Evolutionary conservation across 2,113 vertebrate species (phyloP).

Genomic region (Chrysochloris asiatica): DNA sequence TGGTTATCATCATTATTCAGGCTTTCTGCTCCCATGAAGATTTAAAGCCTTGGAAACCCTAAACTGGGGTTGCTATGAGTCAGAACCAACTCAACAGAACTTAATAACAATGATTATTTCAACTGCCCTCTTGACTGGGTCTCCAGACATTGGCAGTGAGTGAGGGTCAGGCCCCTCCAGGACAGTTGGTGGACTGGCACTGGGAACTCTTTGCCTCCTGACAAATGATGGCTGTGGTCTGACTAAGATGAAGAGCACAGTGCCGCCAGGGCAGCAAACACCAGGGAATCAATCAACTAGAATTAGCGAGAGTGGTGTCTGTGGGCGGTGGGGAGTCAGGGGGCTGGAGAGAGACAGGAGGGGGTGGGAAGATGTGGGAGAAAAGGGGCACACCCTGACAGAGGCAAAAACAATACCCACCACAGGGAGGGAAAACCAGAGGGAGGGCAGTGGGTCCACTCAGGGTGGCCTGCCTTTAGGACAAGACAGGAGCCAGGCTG

Average conservation of each 20-base stretch:
- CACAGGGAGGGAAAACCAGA: fast-evolving
- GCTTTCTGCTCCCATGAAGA: too few species aligned
- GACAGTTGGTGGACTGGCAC: neutral
- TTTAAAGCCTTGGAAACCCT: too few species aligned
- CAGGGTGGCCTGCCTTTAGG: neutral
- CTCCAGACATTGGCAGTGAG: neutral
- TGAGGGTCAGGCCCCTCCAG: neutral
- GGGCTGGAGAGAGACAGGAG: neutral
- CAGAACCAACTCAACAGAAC: too few species aligned
- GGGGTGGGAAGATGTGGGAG: neutral
- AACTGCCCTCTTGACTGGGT: neutral
- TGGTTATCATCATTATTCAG: too few species aligned
- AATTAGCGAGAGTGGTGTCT: constrained; percentile 48
- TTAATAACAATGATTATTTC: too few species aligned
- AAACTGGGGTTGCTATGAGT: too few species aligned
- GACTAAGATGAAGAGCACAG: neutral
- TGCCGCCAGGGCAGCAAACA: neutral
- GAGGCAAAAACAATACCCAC: neutral
- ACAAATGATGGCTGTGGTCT: neutral
- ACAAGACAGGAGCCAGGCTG: fast-evolving
- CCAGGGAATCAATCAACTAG: constrained; percentile 54
- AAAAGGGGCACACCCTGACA: neutral
- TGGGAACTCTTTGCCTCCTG: neutral
- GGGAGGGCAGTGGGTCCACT: neutral
- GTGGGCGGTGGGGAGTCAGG: neutral